Conservation (phyloP, 2,797 vertebrate species). For the Alcedo quadribrachys region DNA sequence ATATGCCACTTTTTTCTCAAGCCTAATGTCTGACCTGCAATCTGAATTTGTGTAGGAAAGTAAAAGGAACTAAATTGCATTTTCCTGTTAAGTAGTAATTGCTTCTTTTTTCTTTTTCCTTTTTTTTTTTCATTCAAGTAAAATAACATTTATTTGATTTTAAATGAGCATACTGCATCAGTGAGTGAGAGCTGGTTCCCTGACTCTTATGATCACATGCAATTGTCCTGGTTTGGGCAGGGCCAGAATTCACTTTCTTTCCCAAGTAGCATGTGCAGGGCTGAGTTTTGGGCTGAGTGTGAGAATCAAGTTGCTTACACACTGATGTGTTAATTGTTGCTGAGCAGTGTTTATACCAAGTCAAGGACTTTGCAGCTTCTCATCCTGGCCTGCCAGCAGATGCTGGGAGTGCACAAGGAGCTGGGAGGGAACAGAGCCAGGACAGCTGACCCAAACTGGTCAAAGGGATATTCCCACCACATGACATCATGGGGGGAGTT, state of each 20-base stretch:
- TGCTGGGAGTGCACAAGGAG: not conserved
- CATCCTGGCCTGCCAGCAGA: not conserved
- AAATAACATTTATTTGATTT: constrained; percentile 30
- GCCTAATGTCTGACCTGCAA: not conserved
- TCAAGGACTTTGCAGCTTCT: not conserved
- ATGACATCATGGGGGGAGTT: not conserved
- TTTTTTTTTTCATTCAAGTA: not conserved
- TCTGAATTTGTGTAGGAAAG: not conserved
- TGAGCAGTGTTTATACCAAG: not conserved
- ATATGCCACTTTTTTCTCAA: not conserved
- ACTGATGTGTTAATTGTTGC: not conserved
- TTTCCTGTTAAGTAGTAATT: not conserved
- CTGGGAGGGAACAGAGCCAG: not conserved
- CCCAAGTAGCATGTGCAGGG: not conserved
- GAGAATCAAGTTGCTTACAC: not conserved
- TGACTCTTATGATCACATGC: not conserved
- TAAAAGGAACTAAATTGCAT: not conserved
- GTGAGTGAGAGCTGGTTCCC: not conserved
- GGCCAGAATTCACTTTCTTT: not conserved
- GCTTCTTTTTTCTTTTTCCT: not conserved
- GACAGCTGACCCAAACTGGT: not conserved
- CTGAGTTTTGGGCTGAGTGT: not conserved
- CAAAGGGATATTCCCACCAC: not conserved
- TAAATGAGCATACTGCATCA: not conserved
- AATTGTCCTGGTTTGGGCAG: not conserved